These are phyloP conservation scores for Perccottus glenii DNA, from an alignment of 2,113 vertebrate genomes.

Conservation along the genomic window DNA sequence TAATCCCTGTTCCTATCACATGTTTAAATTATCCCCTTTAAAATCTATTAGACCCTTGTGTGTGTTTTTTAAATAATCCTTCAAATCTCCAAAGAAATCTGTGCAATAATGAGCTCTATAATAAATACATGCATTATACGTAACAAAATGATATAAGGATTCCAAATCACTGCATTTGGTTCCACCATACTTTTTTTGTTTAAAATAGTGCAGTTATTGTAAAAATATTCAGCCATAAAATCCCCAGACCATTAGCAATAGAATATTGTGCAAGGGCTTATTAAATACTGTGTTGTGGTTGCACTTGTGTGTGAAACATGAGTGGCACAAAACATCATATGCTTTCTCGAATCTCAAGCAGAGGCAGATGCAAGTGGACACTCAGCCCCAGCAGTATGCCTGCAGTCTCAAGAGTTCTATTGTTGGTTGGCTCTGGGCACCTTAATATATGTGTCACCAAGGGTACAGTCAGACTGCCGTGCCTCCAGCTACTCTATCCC, in stretches of 20 bases:
- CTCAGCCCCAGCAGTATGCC: conserved; percentile 16
- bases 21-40: conserved; percentile 11
- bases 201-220: neutral
- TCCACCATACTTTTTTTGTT: neutral
- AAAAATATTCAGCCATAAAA: conserved; percentile 12
- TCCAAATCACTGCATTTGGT: neutral
- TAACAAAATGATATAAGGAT: no score
- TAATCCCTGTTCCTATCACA: neutral
- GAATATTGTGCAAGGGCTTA: conserved; percentile 32
- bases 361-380: conserved; percentile 33
- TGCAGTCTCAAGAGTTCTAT: neutral
- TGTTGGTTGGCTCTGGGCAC: neutral
- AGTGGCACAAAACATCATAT: conserved; percentile 60
- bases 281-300: conserved; percentile 28
- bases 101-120: neutral
- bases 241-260: conserved; percentile 10
- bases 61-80: conserved; percentile 43
- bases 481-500: conserved; percentile 44
- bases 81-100: conserved; percentile 47
- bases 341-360: neutral
- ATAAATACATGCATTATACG: no score
- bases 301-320: conserved; percentile 34
- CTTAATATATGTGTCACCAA: conserved; percentile 40
- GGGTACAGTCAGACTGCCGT: conserved; percentile 2
- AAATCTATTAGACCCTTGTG: conserved; percentile 34